phyloP scores from a whole-genome alignment of 2,888 invertebrate species.

The Tetranychus truncatus region DNA sequence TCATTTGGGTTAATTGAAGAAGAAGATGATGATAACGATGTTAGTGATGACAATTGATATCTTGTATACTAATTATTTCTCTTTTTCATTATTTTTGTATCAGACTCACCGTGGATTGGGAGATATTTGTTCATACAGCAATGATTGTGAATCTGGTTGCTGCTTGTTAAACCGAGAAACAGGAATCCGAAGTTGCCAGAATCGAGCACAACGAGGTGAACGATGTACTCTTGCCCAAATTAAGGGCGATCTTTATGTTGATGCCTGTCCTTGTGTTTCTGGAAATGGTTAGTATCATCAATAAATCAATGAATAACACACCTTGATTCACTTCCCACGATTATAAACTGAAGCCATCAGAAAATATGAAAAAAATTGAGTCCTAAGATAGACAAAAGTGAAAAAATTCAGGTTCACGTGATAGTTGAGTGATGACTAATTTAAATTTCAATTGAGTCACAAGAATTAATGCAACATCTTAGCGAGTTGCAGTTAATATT shows the following conservation, averaged over 20 bases:
- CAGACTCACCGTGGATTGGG: slow-evolving; percentile 20
- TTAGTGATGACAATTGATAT: neutral
- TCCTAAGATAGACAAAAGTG: neutral
- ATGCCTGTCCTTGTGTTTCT: slow-evolving; percentile 22
- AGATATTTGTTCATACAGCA: slow-evolving; percentile 22
- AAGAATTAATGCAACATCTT: too few relatives aligned
- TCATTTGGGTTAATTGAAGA: too few relatives aligned
- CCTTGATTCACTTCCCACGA: neutral
- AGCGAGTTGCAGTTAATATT: too few relatives aligned
- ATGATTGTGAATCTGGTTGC: slow-evolving; percentile 22
- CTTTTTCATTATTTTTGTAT: neutral
- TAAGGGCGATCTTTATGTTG: slow-evolving; percentile 22
- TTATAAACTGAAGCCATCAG: neutral
- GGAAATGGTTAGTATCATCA: slow-evolving; percentile 4
- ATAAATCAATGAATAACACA: neutral
- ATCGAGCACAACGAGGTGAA: slow-evolving; percentile 19
- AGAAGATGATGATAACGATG: neutral
- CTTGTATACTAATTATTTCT: neutral
- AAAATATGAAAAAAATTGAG: neutral
- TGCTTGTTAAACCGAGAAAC: slow-evolving; percentile 22
- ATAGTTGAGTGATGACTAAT: too few relatives aligned
- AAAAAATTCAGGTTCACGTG: neutral
- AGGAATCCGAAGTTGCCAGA: slow-evolving; percentile 22
- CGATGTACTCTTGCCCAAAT: slow-evolving; percentile 22
- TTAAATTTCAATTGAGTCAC: too few relatives aligned